Conservation (phyloP, 2,797 vertebrate genomes). For the Margarornis squamiger region DNA sequence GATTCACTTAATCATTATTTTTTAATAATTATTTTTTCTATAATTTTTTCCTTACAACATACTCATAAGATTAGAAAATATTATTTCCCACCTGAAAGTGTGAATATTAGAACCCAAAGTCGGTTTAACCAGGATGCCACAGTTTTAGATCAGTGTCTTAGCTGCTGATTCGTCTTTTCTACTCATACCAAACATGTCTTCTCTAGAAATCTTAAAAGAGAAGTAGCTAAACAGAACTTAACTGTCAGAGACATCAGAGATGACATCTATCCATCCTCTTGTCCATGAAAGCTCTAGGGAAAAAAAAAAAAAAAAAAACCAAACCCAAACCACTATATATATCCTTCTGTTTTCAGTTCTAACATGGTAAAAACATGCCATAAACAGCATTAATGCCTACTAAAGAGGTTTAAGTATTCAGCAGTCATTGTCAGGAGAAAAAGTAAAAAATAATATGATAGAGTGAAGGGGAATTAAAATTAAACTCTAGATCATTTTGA, state of each 20-base stretch:
- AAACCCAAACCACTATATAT: neutral
- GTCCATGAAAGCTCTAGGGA: neutral
- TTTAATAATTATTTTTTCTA: neutral
- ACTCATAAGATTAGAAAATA: neutral
- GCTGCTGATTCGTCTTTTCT: neutral
- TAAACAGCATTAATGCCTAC: neutral
- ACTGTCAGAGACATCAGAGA: neutral
- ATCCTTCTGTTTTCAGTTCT: neutral
- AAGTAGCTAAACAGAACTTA: neutral
- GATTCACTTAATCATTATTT: neutral
- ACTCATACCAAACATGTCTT: fast-evolving
- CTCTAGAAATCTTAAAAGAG: neutral
- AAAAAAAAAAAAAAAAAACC: neutral
- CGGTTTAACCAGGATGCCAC: neutral
- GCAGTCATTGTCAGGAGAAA: neutral
- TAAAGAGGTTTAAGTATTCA: neutral
- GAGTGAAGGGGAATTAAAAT: neutral
- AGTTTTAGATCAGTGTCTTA: neutral
- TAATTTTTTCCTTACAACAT: neutral
- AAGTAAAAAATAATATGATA: neutral
- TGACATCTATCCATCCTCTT: fast-evolving
- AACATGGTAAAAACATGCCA: neutral
- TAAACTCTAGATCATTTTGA: neutral
- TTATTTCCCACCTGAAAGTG: neutral
- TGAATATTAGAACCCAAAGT: neutral